These are phyloP conservation scores for Eilema griseolum DNA, from an alignment of 2,888 invertebrate species.

Conservation along the genomic window DNA sequence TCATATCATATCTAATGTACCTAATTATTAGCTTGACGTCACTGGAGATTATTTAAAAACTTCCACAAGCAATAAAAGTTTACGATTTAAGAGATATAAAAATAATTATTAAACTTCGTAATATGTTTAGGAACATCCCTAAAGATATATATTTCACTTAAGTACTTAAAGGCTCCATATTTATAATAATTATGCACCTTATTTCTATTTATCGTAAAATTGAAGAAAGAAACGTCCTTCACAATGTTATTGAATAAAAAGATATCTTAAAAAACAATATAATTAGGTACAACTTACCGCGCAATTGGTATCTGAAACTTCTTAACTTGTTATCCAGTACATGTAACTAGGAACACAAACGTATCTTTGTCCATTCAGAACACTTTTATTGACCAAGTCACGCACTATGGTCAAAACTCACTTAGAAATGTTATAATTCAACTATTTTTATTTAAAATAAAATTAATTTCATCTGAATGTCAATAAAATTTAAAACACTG, in stretches of 20 bases:
- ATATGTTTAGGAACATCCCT: background rate
- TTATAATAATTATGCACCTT: background rate
- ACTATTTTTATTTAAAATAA: slow-evolving; percentile 22
- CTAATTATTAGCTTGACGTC: slow-evolving; percentile 11
- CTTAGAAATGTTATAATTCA: slow-evolving; percentile 26
- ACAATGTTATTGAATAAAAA: background rate
- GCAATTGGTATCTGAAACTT: slow-evolving; percentile 8
- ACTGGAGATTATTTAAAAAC: background rate
- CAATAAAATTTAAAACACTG: slow-evolving; percentile 21
- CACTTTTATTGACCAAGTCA: slow-evolving; percentile 33
- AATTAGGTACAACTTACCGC: slow-evolving; percentile 35
- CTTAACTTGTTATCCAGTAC: slow-evolving; percentile 12
- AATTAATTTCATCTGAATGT: background rate
- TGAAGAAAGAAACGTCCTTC: too few species aligned
- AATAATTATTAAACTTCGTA: background rate
- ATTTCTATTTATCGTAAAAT: too few species aligned
- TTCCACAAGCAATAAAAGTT: background rate
- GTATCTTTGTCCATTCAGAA: slow-evolving; percentile 14
- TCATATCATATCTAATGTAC: slow-evolving; percentile 10
- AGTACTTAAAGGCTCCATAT: background rate
- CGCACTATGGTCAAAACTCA: slow-evolving; percentile 34
- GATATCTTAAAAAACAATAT: background rate
- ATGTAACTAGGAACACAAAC: slow-evolving; percentile 31
- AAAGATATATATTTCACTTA: background rate
- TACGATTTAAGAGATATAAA: background rate